Evolutionary conservation across 1,140 invertebrate species (phyloP).

Genomic region (Neodiprion pinetum): DNA sequence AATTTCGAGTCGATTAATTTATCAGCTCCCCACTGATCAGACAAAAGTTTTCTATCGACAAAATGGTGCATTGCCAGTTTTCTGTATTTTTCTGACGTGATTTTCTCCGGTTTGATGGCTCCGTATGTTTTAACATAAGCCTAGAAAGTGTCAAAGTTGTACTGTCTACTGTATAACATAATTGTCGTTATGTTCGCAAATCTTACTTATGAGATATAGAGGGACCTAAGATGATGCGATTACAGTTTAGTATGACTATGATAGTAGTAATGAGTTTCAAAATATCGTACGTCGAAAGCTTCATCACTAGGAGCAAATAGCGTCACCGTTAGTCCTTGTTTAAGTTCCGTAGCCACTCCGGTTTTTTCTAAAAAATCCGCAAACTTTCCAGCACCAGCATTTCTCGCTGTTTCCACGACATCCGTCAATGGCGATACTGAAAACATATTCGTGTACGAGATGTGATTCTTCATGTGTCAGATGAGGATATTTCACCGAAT

Average conservation of each 20-base stretch:
- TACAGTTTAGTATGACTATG: background rate
- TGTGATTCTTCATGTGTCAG: background rate
- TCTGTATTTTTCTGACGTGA: constrained; percentile 30
- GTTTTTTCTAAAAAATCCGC: constrained; percentile 55
- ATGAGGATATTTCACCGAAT: background rate
- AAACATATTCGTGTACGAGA: constrained; percentile 17
- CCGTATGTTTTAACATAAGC: constrained; percentile 8
- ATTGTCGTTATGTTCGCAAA: background rate
- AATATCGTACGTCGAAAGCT: constrained; percentile 61
- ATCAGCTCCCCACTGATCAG: constrained; percentile 56
- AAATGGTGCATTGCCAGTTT: constrained; percentile 59
- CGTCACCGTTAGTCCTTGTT: constrained; percentile 57
- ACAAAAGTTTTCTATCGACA: constrained; percentile 48
- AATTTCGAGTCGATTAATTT: constrained; percentile 46
- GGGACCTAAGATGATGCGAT: background rate
- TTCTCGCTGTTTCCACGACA: constrained; percentile 59
- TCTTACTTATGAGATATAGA: background rate
- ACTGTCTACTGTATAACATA: background rate
- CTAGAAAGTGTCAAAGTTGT: background rate
- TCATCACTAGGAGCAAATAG: constrained; percentile 64
- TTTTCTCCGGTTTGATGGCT: background rate
- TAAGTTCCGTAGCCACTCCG: constrained; percentile 50
- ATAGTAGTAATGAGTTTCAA: constrained; percentile 9
- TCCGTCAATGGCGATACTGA: constrained; percentile 62
- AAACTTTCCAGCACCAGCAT: constrained; percentile 60